Percentiles rank a stretch among this genome's conserved stretches.
Conservation (phyloP, 2,797 vertebrate genomes). For the Cryptoblepharus egeriae region DNA sequence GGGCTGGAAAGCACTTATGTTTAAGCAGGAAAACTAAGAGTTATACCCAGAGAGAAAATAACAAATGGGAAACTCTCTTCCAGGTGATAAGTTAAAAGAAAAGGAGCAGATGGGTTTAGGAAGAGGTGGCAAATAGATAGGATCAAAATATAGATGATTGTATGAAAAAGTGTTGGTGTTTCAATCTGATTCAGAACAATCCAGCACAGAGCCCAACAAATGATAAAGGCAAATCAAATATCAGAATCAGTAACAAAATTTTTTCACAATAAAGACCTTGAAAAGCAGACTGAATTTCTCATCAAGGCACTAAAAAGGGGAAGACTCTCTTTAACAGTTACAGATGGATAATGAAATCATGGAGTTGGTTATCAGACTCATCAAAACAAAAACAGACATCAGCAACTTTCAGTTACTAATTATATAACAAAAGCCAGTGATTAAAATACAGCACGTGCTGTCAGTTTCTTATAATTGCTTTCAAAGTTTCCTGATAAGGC, state of each 20-base stretch:
- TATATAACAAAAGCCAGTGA: background rate
- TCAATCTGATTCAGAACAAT: background rate
- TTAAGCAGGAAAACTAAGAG: background rate
- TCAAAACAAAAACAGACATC: background rate
- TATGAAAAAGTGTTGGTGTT: no score
- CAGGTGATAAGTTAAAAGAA: background rate
- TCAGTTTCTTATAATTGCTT: background rate
- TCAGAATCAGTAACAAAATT: background rate
- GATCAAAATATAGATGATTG: background rate
- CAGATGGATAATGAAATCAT: background rate
- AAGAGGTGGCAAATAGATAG: background rate
- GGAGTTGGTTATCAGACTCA: background rate
- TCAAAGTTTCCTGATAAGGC: background rate
- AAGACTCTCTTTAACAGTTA: background rate
- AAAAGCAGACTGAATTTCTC: background rate
- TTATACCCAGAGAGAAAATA: background rate
- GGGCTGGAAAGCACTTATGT: background rate
- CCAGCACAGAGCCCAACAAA: background rate
- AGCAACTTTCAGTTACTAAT: background rate
- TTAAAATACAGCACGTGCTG: no score
- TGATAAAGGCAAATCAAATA: background rate
- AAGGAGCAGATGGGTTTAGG: background rate
- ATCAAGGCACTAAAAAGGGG: background rate
- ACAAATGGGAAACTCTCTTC: constrained; percentile 22
- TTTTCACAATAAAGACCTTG: background rate